Evolutionary conservation across 2,797 vertebrate genomes (phyloP).

Genomic region (Eupleurogrammus muticus): DNA sequence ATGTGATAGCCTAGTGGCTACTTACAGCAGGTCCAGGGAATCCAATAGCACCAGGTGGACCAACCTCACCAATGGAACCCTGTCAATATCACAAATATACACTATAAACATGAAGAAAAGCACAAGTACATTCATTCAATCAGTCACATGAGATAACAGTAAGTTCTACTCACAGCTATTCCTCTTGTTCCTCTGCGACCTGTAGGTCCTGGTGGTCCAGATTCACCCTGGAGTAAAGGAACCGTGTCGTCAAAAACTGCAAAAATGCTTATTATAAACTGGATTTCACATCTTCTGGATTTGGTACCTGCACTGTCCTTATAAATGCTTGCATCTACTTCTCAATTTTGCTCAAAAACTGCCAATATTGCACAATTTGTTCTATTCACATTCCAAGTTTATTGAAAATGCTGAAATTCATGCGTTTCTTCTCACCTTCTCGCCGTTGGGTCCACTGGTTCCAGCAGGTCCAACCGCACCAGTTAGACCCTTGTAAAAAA

Average conservation of each 20-base stretch:
- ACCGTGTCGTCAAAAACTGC: background rate
- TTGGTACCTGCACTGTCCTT: background rate
- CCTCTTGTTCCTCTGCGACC: slow-evolving; percentile 94
- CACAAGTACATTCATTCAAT: background rate
- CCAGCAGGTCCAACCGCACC: slow-evolving; percentile 91
- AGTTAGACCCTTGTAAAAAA: slow-evolving; percentile 73
- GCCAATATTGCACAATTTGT: background rate
- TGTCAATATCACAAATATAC: slow-evolving; percentile 59
- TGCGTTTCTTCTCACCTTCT: slow-evolving; percentile 85
- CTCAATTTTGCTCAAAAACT: background rate
- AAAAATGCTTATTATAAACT: too few species aligned
- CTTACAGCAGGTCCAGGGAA: slow-evolving; percentile 93
- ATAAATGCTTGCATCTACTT: background rate
- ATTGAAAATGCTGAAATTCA: background rate
- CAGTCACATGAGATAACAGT: background rate
- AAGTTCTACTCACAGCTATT: slow-evolving; percentile 87
- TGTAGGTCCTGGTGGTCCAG: slow-evolving; percentile 90
- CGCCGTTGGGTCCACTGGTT: slow-evolving; percentile 89
- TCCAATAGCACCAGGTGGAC: slow-evolving; percentile 91
- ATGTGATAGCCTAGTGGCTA: background rate
- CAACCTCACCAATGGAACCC: slow-evolving; percentile 93
- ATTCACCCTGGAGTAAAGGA: slow-evolving; percentile 88
- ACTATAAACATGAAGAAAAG: background rate
- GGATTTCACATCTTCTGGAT: background rate
- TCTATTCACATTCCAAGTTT: background rate